These are phyloP conservation scores for Lordiphosa stackelbergi DNA, from an alignment of 1,140 invertebrate genomes.

Conservation along the genomic window DNA sequence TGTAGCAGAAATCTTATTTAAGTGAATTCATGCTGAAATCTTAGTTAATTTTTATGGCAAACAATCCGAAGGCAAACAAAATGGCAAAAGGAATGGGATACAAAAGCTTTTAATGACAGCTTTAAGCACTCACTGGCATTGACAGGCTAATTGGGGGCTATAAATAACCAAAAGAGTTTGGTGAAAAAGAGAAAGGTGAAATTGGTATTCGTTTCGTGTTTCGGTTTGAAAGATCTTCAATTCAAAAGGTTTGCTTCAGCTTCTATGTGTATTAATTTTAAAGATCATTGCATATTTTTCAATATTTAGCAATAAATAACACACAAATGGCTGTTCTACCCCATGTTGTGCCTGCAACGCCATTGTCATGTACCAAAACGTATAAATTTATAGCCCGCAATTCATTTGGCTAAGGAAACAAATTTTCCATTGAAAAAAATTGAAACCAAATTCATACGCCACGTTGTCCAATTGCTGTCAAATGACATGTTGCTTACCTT, in stretches of 20 bases:
- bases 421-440: slow-evolving; percentile 24
- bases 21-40: slow-evolving; percentile 52
- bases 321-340: slow-evolving; percentile 2
- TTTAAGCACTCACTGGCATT: slow-evolving; percentile 19
- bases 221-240: too few species aligned
- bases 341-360: slow-evolving; percentile 39
- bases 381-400: slow-evolving; percentile 44
- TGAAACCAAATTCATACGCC: slow-evolving; percentile 28
- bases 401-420: slow-evolving; percentile 28
- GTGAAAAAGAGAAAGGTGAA: too few species aligned
- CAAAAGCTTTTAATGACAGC: slow-evolving; percentile 27
- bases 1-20: slow-evolving; percentile 51
- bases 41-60: slow-evolving; percentile 56
- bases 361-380: slow-evolving; percentile 8
- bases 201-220: too few species aligned
- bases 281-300: too few species aligned
- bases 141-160: slow-evolving; percentile 34
- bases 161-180: slow-evolving; percentile 26
- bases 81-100: slow-evolving; percentile 13
- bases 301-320: too few species aligned
- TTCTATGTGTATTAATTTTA: too few species aligned
- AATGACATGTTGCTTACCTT: slow-evolving; percentile 57
- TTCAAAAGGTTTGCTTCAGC: too few species aligned
- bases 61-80: slow-evolving; percentile 27
- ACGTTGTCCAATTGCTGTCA: slow-evolving; percentile 57